These are phyloP conservation scores for Zaprionus inermis DNA, from an alignment of 1,140 invertebrate species.

Conservation along the genomic window DNA sequence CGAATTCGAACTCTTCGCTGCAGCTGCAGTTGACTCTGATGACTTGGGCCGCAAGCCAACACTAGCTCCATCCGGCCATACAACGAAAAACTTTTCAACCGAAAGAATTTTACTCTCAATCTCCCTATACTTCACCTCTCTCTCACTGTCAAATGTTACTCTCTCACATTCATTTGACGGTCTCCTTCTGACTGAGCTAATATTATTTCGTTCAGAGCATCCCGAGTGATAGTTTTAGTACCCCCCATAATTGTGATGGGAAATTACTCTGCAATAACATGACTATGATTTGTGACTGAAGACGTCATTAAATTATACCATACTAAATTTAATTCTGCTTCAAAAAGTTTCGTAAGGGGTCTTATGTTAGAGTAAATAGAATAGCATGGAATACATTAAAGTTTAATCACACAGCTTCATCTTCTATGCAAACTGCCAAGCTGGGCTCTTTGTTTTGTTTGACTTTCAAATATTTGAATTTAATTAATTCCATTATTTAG, in stretches of 20 bases:
- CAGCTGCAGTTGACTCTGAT: conserved; percentile 31
- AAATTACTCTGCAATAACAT: not conserved
- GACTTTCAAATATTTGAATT: conserved; percentile 5
- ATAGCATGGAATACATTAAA: not conserved
- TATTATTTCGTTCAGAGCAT: not conserved
- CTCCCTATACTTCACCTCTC: not conserved
- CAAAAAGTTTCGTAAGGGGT: not conserved
- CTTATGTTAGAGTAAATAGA: not conserved
- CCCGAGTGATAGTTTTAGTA: not conserved
- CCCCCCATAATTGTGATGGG: conserved; percentile 1
- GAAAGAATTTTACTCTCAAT: conserved; percentile 18
- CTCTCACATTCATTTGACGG: not conserved
- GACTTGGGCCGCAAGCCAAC: conserved; percentile 26
- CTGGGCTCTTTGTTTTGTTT: not conserved
- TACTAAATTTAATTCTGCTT: not conserved
- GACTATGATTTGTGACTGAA: conserved; percentile 2
- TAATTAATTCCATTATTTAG: conserved; percentile 4
- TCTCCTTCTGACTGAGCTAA: not conserved
- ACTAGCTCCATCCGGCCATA: conserved; percentile 29
- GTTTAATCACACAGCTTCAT: not conserved
- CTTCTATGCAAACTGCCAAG: not conserved
- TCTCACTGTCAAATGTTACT: no score
- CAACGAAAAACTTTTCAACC: conserved; percentile 27
- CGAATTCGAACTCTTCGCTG: conserved; percentile 12
- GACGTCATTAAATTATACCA: not conserved